Evolutionary conservation across 2,113 vertebrate genomes (phyloP).

Genomic region (Takifugu bimaculatus): DNA sequence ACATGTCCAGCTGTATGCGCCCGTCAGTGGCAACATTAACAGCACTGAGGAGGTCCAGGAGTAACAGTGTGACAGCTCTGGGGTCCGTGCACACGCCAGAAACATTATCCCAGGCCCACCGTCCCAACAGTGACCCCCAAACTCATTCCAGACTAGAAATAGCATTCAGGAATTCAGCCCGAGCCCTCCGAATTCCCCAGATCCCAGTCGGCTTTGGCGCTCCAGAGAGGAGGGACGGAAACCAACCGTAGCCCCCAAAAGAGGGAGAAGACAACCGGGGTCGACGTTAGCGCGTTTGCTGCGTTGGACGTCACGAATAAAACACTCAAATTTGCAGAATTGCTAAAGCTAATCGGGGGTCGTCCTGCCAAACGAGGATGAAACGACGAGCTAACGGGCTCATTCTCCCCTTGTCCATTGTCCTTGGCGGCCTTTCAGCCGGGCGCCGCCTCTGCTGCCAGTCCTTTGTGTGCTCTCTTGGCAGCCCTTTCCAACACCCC

Average conservation of each 20-base stretch:
- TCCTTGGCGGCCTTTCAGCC: constrained; percentile 54
- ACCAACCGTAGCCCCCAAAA: too few relatives aligned
- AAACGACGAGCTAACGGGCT: constrained; percentile 42
- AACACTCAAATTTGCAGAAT: background rate
- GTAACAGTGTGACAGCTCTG: too few relatives aligned
- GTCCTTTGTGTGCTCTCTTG: constrained; percentile 53
- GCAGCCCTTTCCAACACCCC: constrained; percentile 55
- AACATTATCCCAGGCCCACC: too few relatives aligned
- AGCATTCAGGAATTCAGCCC: background rate
- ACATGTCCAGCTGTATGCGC: background rate
- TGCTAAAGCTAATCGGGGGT: background rate
- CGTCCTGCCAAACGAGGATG: constrained; percentile 17
- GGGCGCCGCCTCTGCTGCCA: constrained; percentile 28
- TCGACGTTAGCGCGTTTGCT: too few relatives aligned
- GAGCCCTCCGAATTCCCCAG: background rate
- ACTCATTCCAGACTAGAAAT: background rate
- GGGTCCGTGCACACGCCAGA: too few relatives aligned
- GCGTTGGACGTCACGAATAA: too few relatives aligned
- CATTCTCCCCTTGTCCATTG: constrained; percentile 51
- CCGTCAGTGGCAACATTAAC: background rate
- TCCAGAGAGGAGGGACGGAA: too few relatives aligned
- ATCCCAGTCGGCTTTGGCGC: too few relatives aligned
- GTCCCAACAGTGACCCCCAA: background rate
- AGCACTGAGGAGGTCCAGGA: too few relatives aligned
- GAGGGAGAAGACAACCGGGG: too few relatives aligned